Evolutionary conservation across 2,888 invertebrate species (phyloP).

Genomic region (Girardia tigrina): DNA sequence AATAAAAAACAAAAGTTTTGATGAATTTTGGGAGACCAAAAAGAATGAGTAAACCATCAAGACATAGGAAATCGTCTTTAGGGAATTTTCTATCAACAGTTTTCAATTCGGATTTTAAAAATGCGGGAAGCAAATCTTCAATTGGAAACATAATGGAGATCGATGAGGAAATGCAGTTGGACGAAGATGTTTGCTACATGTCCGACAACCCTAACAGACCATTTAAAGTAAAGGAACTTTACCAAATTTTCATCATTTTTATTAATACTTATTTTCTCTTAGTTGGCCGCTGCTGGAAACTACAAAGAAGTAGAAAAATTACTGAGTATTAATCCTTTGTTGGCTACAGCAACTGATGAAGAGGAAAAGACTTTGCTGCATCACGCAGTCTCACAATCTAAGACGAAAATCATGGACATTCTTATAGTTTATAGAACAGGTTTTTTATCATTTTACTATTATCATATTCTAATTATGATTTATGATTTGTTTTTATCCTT

Average conservation of each 20-base stretch:
- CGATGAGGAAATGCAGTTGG: neutral
- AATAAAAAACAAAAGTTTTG: too few relatives aligned
- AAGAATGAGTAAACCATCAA: neutral
- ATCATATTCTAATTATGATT: too few relatives aligned
- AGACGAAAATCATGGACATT: neutral
- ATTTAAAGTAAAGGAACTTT: neutral
- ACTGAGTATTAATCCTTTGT: neutral
- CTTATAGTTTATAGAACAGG: neutral
- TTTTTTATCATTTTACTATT: too few relatives aligned
- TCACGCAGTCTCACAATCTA: neutral
- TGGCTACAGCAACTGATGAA: neutral
- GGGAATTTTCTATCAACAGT: neutral
- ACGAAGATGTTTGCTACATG: neutral
- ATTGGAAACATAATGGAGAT: neutral
- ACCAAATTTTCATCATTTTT: too few relatives aligned
- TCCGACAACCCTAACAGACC: neutral
- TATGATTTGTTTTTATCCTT: neutral
- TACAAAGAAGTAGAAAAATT: neutral
- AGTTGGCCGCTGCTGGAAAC: neutral
- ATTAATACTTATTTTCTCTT: neutral
- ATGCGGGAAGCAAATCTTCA: neutral
- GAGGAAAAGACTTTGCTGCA: neutral
- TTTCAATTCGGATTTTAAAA: neutral
- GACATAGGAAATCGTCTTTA: neutral
- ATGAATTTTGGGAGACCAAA: too few relatives aligned